Evolutionary conservation across 2,888 invertebrate species (phyloP).

Genomic region (Diarsia mendica): DNA sequence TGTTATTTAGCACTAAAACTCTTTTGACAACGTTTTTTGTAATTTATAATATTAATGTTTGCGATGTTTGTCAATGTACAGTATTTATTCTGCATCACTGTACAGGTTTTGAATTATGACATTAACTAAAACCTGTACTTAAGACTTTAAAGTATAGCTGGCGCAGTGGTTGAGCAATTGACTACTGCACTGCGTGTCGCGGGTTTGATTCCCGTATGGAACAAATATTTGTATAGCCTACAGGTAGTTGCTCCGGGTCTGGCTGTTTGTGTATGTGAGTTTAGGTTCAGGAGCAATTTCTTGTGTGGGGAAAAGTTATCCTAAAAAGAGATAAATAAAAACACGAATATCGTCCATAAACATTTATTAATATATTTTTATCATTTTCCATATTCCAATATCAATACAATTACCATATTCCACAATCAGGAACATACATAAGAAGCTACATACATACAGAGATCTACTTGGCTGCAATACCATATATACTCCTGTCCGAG

Average conservation of each 20-base stretch:
- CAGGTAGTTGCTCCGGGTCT: background rate
- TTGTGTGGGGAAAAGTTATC: background rate
- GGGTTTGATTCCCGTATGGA: background rate
- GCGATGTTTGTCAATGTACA: too few relatives aligned
- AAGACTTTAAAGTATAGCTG: background rate
- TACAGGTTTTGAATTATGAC: background rate
- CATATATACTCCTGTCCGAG: slow-evolving; percentile 85
- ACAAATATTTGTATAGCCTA: background rate
- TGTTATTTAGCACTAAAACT: background rate
- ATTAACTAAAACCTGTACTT: background rate
- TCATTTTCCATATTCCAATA: slow-evolving; percentile 89
- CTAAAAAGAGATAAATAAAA: slow-evolving; percentile 61
- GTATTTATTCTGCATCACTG: background rate
- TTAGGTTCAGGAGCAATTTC: background rate
- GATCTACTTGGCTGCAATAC: slow-evolving; percentile 87
- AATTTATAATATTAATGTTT: too few relatives aligned
- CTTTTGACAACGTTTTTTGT: background rate
- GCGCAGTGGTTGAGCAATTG: background rate
- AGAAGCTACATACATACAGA: slow-evolving; percentile 86
- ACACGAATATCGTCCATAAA: slow-evolving; percentile 83
- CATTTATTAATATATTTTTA: slow-evolving; percentile 89
- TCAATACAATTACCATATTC: slow-evolving; percentile 84
- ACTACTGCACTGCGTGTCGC: background rate
- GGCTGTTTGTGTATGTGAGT: background rate
- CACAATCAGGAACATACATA: slow-evolving; percentile 82